Base-by-base conservation (phyloP, 2,113 vertebrate genomes). In the Nipponia nippon region DNA sequence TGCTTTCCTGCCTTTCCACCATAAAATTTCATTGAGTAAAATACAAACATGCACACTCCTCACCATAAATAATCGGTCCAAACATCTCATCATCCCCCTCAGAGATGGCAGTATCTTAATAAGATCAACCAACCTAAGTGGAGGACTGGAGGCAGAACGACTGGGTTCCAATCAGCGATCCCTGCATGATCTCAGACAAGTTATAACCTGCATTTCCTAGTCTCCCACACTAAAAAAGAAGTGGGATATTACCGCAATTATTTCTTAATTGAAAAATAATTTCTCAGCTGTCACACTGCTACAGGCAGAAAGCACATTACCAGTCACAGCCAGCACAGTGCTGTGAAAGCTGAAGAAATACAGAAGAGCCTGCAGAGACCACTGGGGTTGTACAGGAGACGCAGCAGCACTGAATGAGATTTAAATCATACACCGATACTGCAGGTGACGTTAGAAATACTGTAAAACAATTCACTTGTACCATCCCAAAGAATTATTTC, bases 51-150 rank as follows among this genome's bases (percentile, higher is more conserved):
- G 7, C 75, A 89, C 70, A 63, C 80, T 89, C 70, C 77, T 88
- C 63, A 73, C 63, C n/a, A 38, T 91, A 95, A 96, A 95, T 92
- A 97, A 95, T 91, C 94, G 79, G 59, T 77, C 52, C 76, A 91
- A 96, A 79, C 30, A 87, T 96, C 94, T 95, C 91, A 69, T 76
- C 79, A 73, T 52, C 34, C 81, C 88, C 38, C 88, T 85, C 65
- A 34, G 86, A 93, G 55, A 70, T 77, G 75, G 90, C 90, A 90
- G 63, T 96, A 95, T 97, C 95, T 97, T 93, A 96, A 79, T 83
- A 87, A 91, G 83, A 96, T 97, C 93, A 66, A 62, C 79, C 83
- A 90, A 22, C 83, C 84, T 77, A 87, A 72, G 77, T 3, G 0
- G 72, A 95, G 85, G 63, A 95, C 87, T 85, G 92, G 63, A 96